A percentile compares a stretch with the other conserved stretches of the same genome.
Conservation (phyloP, 1,140 invertebrate species). For the Sycophaga agraensis region DNA sequence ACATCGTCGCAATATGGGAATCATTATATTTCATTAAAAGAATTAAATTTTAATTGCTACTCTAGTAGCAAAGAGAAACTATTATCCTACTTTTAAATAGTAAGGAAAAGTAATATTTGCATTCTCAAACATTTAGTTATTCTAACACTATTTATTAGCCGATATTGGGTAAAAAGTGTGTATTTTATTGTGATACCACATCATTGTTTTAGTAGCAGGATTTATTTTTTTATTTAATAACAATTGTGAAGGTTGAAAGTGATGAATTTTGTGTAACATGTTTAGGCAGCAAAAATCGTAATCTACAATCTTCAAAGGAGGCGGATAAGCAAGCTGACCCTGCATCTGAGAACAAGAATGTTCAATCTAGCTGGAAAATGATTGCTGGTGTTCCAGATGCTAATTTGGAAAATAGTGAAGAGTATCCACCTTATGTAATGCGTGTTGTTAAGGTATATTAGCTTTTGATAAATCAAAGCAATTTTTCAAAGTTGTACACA, state of each 20-base stretch:
- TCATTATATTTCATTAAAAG: neutral
- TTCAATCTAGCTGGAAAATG: constrained; percentile 47
- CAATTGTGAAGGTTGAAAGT: constrained; percentile 28
- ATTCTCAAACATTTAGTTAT: constrained; percentile 11
- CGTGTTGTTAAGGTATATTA: constrained; percentile 55
- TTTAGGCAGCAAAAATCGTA: constrained; percentile 52
- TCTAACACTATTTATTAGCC: neutral
- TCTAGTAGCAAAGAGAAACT: neutral
- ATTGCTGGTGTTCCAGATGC: constrained; percentile 44
- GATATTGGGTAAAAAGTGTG: constrained; percentile 15
- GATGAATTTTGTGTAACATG: constrained; percentile 44
- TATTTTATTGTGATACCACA: neutral
- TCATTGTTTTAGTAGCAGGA: constrained; percentile 12
- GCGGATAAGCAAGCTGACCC: constrained; percentile 26
- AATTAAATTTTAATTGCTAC: neutral
- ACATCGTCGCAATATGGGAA: constrained; percentile 7
- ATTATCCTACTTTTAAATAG: constrained; percentile 13
- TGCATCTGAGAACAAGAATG: constrained; percentile 40
- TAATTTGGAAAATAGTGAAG: constrained; percentile 44
- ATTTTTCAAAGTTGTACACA: constrained; percentile 23
- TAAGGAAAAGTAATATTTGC: constrained; percentile 1
- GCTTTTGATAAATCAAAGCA: constrained; percentile 42
- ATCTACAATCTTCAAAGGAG: constrained; percentile 42
- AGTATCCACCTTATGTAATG: constrained; percentile 55
- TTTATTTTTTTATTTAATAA: constrained; percentile 20